These are phyloP conservation scores for Chlorodrepanis virens DNA, from an alignment of 2,113 vertebrate genomes.

Conservation along the genomic window DNA sequence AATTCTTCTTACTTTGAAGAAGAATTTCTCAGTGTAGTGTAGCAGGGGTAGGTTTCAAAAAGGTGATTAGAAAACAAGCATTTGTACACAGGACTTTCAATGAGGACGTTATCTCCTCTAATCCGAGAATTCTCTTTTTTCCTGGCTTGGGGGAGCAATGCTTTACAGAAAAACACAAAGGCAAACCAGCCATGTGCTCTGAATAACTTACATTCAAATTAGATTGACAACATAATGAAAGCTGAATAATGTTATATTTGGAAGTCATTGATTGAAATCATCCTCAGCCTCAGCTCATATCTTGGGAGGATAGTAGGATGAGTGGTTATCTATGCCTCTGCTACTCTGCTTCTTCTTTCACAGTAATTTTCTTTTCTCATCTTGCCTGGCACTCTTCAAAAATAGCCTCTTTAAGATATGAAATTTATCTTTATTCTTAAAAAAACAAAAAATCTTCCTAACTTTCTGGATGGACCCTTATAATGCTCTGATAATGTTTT, in stretches of 20 bases:
- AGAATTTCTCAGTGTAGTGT: not conserved
- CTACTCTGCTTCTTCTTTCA: constrained; percentile 31
- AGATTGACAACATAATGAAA: constrained; percentile 61
- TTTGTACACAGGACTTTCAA: constrained; percentile 3
- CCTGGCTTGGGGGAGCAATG: fast-evolving
- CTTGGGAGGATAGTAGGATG: constrained; percentile 43
- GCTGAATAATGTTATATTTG: constrained; percentile 48
- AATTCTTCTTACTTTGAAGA: not conserved
- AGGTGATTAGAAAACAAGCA: constrained; percentile 21
- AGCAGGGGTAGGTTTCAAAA: not conserved
- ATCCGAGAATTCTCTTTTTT: not conserved
- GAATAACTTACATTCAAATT: constrained; percentile 45
- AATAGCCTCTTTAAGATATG: constrained; percentile 35
- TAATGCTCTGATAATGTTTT: not conserved
- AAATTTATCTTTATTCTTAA: constrained; percentile 52
- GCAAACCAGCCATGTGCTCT: not conserved
- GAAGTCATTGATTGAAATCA: constrained; percentile 58
- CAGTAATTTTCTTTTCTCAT: constrained; percentile 52
- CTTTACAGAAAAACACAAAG: constrained; percentile 47
- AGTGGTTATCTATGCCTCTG: constrained; percentile 50
- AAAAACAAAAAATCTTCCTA: constrained; percentile 1
- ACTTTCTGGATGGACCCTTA: constrained; percentile 46
- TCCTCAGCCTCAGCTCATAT: not conserved
- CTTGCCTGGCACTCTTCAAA: constrained; percentile 34
- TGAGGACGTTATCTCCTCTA: not conserved